Base-by-base conservation (phyloP, 2,888 invertebrate genomes). In the Eumacrocentrus americanus region DNA sequence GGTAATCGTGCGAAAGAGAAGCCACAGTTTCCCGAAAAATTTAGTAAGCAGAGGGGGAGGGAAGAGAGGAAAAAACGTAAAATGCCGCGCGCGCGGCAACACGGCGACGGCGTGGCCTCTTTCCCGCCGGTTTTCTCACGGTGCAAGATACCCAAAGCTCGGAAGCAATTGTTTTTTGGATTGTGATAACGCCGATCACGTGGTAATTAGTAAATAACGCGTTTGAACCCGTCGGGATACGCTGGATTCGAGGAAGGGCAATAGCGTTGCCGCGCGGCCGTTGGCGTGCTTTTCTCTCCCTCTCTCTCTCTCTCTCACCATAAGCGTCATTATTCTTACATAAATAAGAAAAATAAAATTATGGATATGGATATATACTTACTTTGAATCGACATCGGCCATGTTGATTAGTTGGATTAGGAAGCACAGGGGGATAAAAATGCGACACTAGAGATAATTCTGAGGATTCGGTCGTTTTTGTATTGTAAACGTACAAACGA, bases 371-470 rank as follows among this genome's bases (percentile, higher is more conserved):
- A 16, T 29, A 52, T 3, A 54, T 34, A 88, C 88, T 88, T 84
- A 88, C 89, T 86, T 87, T 79, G 84, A 85, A 79, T 87, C 81
- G 65, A 81, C 81, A 82, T 88, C 88, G 82, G 88, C 88, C 89
- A 89, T 89, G 83, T 72, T 85, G 75, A 72, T 47, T 29, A 46
- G 59, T 25, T 44, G 48, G 38, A 44, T 61, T 61, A 14, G 20
- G 42, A 55, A 50, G 29, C 65, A 62, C 60, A 61, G 23, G 50
- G n/a, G n/a, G n/a, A n/a, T n/a, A n/a, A 37, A 18, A 29, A 47
- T 37, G 42, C 20, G 34, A 44, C 35, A 22, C 20, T 11, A 34
- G 12, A 34, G n/a, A 29, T 18, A 48, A 50, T 37, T 20, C 35
- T 20, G 7, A n/a, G 7, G 1, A 12, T 52, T 37, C 37, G 50